Percentiles rank a stretch among this genome's conserved stretches.
Evolutionary conservation across 2,888 invertebrate genomes (phyloP).

Genomic region (Drosophila eohydei): DNA sequence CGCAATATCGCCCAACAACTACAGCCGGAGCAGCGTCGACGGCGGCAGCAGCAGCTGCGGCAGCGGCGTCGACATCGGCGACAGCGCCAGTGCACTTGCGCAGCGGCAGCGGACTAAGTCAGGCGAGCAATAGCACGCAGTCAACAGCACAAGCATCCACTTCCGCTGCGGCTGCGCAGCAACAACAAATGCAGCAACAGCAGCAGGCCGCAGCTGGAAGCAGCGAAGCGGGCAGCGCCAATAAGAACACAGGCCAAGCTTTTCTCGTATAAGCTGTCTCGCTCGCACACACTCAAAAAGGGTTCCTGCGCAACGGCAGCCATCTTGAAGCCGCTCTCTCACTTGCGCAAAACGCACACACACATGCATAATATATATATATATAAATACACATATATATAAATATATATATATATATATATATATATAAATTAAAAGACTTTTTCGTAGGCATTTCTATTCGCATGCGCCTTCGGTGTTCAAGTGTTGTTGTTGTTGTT

Average conservation of each 20-base stretch:
- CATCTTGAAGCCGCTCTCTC: slow-evolving; percentile 71
- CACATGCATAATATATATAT: slow-evolving; percentile 4
- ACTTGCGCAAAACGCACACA: slow-evolving; percentile 44
- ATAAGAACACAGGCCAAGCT: slow-evolving; percentile 82
- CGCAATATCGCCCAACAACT: slow-evolving; percentile 66
- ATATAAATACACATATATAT: slow-evolving; percentile 4
- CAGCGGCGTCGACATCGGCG: slow-evolving; percentile 53
- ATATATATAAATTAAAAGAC: slow-evolving; percentile 71
- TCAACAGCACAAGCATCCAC: slow-evolving; percentile 80
- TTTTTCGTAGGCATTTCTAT: slow-evolving; percentile 81
- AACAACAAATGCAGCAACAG: slow-evolving; percentile 75
- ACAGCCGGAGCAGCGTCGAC: slow-evolving; percentile 32
- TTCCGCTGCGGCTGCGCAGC: slow-evolving; percentile 75
- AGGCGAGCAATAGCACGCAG: slow-evolving; percentile 84
- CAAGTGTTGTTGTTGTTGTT: slow-evolving; percentile 59
- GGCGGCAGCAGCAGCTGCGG: slow-evolving; percentile 36
- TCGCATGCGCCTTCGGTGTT: slow-evolving; percentile 69
- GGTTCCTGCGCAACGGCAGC: slow-evolving; percentile 71
- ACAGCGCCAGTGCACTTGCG: slow-evolving; percentile 83
- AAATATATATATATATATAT: slow-evolving; percentile 4
- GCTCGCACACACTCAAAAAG: slow-evolving; percentile 30
- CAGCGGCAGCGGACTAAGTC: slow-evolving; percentile 83
- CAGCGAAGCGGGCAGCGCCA: slow-evolving; percentile 59
- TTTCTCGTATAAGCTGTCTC: slow-evolving; percentile 81
- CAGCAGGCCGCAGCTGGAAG: slow-evolving; percentile 60